phyloP scores from a whole-genome alignment of 92 coral and sea anemone species.

The Montipora capitata region DNA sequence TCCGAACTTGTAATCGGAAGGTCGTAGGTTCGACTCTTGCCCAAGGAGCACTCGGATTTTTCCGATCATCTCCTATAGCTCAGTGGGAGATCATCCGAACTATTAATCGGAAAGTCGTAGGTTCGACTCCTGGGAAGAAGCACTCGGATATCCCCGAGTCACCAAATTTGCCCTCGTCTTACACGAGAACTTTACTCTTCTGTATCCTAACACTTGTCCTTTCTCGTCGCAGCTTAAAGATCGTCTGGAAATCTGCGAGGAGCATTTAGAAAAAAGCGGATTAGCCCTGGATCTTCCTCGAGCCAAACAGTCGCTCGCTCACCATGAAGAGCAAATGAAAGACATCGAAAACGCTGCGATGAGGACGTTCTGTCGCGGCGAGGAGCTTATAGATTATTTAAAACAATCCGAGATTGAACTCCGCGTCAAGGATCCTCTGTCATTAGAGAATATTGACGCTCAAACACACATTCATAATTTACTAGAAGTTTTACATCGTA shows the following conservation, averaged over 20 bases:
- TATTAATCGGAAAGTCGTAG: too few species aligned
- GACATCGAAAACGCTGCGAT: conserved; percentile 94
- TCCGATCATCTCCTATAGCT: too few species aligned
- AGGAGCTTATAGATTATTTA: conserved; percentile 94
- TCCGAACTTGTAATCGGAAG: too few species aligned
- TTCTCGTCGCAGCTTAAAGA: conserved; percentile 85
- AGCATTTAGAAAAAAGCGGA: conserved; percentile 90
- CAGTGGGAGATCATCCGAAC: too few species aligned
- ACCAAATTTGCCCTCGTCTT: too few species aligned
- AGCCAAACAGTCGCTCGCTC: conserved; percentile 91
- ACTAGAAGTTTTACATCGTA: conserved; percentile 95
- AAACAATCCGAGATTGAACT: conserved; percentile 98
- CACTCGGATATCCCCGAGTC: too few species aligned
- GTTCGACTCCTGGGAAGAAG: too few species aligned
- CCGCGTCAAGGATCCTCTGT: conserved; percentile 92
- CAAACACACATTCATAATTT: conserved; percentile 96
- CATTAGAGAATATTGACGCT: conserved; percentile 98
- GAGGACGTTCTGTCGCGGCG: conserved; percentile 98
- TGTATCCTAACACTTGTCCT: neutral
- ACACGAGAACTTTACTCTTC: too few species aligned
- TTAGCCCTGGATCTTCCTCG: conserved; percentile 91
- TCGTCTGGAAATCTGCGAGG: conserved; percentile 96
- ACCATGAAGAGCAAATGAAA: conserved; percentile 92
- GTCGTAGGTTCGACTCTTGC: too few species aligned
- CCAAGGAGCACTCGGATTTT: too few species aligned